A percentile compares a stretch with the other conserved stretches of the same genome.
These are phyloP conservation scores for Deroplatys truncata DNA, from an alignment of 2,888 invertebrate genomes.

Conservation along the genomic window DNA sequence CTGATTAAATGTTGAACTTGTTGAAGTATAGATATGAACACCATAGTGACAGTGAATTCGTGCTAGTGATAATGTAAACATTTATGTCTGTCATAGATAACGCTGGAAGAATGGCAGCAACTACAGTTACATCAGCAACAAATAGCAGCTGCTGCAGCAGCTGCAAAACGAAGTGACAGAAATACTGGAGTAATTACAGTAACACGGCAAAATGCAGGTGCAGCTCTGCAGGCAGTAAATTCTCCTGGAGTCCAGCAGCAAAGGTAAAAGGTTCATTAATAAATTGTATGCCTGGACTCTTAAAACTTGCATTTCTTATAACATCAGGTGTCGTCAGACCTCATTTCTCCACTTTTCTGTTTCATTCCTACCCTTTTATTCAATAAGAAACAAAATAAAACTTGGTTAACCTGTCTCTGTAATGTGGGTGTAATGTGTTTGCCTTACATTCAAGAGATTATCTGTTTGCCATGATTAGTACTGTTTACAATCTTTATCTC, in stretches of 20 bases:
- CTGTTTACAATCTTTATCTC: no score
- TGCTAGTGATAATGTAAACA: background rate
- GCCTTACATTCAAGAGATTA: no score
- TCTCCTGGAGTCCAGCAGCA: background rate
- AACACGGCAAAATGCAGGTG: background rate
- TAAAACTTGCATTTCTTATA: background rate
- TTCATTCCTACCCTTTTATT: no score
- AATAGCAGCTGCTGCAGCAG: background rate
- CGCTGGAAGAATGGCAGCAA: background rate
- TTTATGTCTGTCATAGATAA: background rate
- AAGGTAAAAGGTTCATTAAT: background rate
- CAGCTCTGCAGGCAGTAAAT: background rate
- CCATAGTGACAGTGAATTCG: background rate
- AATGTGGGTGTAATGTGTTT: no score
- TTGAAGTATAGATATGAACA: no score
- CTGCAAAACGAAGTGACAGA: background rate
- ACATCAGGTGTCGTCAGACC: background rate
- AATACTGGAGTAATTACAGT: background rate
- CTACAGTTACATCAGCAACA: constrained; percentile 2
- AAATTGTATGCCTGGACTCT: background rate
- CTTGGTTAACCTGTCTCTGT: no score
- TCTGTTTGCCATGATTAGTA: no score
- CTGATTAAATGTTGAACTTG: background rate
- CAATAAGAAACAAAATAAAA: no score
- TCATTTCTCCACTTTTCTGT: no score